Conservation (phyloP, 2,888 invertebrate species). For the Tetragnatha montana region DNA sequence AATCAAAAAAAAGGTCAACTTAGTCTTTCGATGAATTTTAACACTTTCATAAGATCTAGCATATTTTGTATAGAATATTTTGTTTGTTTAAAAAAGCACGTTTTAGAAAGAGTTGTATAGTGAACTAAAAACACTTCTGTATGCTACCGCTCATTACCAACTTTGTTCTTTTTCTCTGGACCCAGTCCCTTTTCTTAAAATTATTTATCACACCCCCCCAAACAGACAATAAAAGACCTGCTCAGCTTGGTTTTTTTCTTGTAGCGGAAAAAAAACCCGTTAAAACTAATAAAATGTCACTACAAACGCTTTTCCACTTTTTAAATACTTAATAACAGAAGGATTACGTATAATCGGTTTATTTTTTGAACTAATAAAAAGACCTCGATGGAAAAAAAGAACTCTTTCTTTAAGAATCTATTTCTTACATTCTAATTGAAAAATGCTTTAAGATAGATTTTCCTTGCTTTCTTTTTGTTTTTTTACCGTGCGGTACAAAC, state of each 20-base stretch:
- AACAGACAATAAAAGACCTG: neutral
- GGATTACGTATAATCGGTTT: constrained; percentile 7
- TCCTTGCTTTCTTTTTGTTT: too few relatives aligned
- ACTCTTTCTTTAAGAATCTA: neutral
- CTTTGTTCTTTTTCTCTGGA: too few relatives aligned
- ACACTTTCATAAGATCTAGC: too few relatives aligned
- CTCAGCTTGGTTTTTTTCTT: neutral
- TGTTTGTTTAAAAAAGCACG: too few relatives aligned
- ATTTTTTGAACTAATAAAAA: neutral
- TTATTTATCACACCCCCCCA: too few relatives aligned
- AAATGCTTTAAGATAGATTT: neutral
- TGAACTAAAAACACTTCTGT: too few relatives aligned
- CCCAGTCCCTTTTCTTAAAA: too few relatives aligned
- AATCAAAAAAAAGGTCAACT: too few relatives aligned
- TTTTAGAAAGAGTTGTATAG: too few relatives aligned
- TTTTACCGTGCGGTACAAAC: neutral
- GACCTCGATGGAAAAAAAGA: neutral
- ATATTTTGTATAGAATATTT: too few relatives aligned
- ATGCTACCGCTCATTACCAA: too few relatives aligned
- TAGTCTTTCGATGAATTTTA: too few relatives aligned
- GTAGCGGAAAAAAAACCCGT: neutral
- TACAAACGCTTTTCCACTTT: neutral
- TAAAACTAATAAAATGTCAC: neutral
- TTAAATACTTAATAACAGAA: constrained; percentile 11
- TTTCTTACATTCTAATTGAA: neutral